phyloP scores from a whole-genome alignment of 2,888 invertebrate species.

The Zootermopsis nevadensis region DNA sequence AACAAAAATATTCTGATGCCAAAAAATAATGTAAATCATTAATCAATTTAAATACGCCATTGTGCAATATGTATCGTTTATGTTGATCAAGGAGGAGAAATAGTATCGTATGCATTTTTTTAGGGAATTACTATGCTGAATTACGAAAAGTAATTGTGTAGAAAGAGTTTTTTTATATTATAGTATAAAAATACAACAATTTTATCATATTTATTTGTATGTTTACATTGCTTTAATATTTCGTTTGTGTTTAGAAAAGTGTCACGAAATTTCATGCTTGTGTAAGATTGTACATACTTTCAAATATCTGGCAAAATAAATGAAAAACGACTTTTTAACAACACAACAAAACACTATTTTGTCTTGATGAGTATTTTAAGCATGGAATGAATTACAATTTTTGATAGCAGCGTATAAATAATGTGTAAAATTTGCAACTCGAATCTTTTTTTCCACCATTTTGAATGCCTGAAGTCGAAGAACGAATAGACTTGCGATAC shows the following conservation, averaged over 20 bases:
- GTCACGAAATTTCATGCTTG: neutral
- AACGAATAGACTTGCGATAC: conserved; percentile 32
- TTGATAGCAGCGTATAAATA: conserved; percentile 33
- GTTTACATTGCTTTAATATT: too few species aligned
- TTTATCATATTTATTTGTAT: too few species aligned
- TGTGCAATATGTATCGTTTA: too few species aligned
- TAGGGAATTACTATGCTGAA: too few species aligned
- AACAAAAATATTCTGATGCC: too few species aligned
- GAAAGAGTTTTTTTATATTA: too few species aligned
- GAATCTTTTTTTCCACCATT: neutral
- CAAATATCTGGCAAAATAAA: neutral
- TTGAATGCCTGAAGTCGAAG: conserved; percentile 18
- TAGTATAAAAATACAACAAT: too few species aligned
- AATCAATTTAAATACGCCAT: too few species aligned
- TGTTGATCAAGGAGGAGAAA: too few species aligned
- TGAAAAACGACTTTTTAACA: conserved; percentile 30
- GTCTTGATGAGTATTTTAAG: conserved; percentile 27
- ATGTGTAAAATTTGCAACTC: neutral
- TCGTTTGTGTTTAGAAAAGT: neutral
- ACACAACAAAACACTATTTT: conserved; percentile 44
- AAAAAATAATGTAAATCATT: too few species aligned
- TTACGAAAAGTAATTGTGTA: too few species aligned
- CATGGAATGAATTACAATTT: conserved; percentile 1
- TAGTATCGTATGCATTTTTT: too few species aligned
- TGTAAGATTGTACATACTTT: neutral